These are phyloP conservation scores for Cyphomyrus plagiostoma DNA, from an alignment of 2,113 vertebrate species.

Conservation along the genomic window DNA sequence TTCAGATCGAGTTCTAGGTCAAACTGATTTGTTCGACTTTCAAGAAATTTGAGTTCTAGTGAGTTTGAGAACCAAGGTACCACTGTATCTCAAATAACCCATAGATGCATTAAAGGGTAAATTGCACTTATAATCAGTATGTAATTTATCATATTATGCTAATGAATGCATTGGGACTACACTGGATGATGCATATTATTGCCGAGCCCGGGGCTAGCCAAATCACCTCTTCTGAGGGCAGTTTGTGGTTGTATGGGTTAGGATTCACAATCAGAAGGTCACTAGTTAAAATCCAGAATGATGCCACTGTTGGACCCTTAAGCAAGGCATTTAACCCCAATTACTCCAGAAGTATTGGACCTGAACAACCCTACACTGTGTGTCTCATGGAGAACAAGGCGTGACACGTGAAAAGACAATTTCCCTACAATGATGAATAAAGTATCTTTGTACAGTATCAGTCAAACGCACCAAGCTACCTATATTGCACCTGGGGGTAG, in stretches of 20 bases:
- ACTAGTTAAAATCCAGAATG: neutral
- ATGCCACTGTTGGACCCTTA: neutral
- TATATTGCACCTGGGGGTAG: neutral
- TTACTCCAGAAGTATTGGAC: neutral
- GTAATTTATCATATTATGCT: constrained; percentile 50
- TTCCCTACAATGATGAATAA: neutral
- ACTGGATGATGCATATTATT: constrained; percentile 31
- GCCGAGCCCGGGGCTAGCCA: constrained; percentile 14
- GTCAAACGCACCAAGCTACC: neutral
- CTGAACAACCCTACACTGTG: neutral
- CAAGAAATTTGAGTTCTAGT: no score
- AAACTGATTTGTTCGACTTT: no score
- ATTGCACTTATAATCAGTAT: constrained; percentile 51
- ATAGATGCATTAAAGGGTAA: constrained; percentile 46
- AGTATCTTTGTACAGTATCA: neutral
- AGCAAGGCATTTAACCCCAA: neutral
- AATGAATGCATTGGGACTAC: constrained; percentile 38
- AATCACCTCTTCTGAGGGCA: neutral
- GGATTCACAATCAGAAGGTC: neutral
- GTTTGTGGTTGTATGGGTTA: neutral
- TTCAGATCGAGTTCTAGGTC: no score
- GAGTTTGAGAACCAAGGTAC: no score
- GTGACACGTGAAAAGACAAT: neutral
- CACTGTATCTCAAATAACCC: constrained; percentile 51
- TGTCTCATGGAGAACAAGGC: neutral